Percentiles rank a stretch among this genome's conserved stretches.
phyloP scores from a whole-genome alignment of 2,888 invertebrate species.

The Tenthredo notha region DNA sequence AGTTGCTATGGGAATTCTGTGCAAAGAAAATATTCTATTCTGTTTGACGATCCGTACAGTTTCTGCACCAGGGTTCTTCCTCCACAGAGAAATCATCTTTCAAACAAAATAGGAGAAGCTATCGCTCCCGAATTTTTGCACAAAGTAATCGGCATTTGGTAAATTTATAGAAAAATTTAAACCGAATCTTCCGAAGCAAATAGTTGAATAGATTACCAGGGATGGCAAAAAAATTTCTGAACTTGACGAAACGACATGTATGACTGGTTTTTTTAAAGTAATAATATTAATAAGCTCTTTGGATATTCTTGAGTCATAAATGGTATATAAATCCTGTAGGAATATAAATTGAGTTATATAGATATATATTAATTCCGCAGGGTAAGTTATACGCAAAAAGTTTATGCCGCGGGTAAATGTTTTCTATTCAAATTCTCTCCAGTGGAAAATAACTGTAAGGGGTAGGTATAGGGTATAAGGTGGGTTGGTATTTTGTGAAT shows the following conservation, averaged over 20 bases:
- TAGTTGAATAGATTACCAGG: too few relatives aligned
- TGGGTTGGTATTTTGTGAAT: slow-evolving; percentile 66
- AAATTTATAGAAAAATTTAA: too few relatives aligned
- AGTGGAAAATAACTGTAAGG: slow-evolving; percentile 66
- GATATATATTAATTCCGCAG: slow-evolving; percentile 24
- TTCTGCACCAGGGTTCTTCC: neutral
- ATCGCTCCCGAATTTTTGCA: too few relatives aligned
- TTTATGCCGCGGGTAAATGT: slow-evolving; percentile 61
- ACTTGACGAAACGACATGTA: too few relatives aligned
- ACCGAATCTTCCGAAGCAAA: too few relatives aligned
- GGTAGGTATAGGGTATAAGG: slow-evolving; percentile 55
- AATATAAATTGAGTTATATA: neutral
- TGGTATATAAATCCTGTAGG: neutral
- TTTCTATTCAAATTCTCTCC: slow-evolving; percentile 67
- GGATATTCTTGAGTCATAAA: too few relatives aligned
- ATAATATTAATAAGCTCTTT: too few relatives aligned
- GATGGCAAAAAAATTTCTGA: too few relatives aligned
- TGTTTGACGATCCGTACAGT: slow-evolving; percentile 62
- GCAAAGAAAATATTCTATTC: slow-evolving; percentile 64
- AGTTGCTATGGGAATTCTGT: slow-evolving; percentile 70
- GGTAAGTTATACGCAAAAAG: slow-evolving; percentile 2
- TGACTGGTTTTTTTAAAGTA: too few relatives aligned
- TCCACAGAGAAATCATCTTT: too few relatives aligned
- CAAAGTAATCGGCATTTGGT: too few relatives aligned
- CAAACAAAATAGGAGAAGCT: too few relatives aligned